phyloP scores from a whole-genome alignment of 2,888 invertebrate genomes.

The Pomacea canaliculata region DNA sequence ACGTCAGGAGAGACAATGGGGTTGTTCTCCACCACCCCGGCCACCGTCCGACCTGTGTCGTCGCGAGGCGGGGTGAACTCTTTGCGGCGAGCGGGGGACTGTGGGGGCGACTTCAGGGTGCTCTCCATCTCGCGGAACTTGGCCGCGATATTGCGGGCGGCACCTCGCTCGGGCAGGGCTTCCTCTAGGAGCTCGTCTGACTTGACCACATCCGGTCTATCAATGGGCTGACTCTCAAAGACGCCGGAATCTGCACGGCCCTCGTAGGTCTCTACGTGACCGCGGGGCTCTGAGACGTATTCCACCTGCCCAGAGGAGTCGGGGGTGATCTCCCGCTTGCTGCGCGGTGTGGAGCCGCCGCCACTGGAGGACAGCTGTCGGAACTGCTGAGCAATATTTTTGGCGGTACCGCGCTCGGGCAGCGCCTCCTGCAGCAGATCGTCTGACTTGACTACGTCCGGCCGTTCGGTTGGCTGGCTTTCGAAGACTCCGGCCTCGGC shows the following conservation, averaged over 20 bases:
- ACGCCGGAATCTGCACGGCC: slow-evolving; percentile 54
- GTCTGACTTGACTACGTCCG: slow-evolving; percentile 53
- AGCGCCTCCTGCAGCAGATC: slow-evolving; percentile 44
- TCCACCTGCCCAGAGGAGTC: slow-evolving; percentile 54
- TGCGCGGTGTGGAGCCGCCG: slow-evolving; percentile 9
- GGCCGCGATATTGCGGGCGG: slow-evolving; percentile 52
- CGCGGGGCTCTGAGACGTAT: slow-evolving; percentile 59
- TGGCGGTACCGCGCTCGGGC: slow-evolving; percentile 81
- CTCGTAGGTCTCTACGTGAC: slow-evolving; percentile 46
- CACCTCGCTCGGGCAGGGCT: slow-evolving; percentile 52
- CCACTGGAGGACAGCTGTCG: slow-evolving; percentile 77
- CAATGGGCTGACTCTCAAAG: slow-evolving; percentile 55
- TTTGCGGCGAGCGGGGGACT: slow-evolving; percentile 46
- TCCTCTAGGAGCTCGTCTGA: slow-evolving; percentile 45
- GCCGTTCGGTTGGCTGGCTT: slow-evolving; percentile 48
- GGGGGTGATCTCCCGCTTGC: slow-evolving; percentile 55
- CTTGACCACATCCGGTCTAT: slow-evolving; percentile 50
- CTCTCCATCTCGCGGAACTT: slow-evolving; percentile 55
- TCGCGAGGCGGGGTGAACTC: slow-evolving; percentile 58
- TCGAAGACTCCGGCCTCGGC: slow-evolving; percentile 58
- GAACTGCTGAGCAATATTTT: slow-evolving; percentile 84
- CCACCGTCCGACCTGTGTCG: slow-evolving; percentile 32
- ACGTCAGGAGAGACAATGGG: slow-evolving; percentile 48
- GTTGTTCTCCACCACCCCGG: slow-evolving; percentile 53
- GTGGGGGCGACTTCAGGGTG: slow-evolving; percentile 42